Conservation (phyloP, 2,113 vertebrate genomes). For the Cephalophus harveyi region DNA sequence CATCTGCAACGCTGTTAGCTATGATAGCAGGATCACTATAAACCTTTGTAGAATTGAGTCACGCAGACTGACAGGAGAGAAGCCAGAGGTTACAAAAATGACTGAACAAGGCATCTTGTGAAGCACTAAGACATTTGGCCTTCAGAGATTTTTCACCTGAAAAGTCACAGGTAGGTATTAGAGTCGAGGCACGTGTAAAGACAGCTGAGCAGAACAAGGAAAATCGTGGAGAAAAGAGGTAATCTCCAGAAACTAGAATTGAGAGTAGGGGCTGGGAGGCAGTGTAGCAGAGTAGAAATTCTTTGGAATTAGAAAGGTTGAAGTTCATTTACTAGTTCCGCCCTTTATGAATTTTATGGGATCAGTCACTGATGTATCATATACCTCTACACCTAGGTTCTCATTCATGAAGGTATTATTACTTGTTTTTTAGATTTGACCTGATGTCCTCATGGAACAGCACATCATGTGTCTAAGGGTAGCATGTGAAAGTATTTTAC, state of each 20-base stretch:
- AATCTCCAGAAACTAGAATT: background rate
- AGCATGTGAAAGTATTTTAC: no score
- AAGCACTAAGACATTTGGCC: background rate
- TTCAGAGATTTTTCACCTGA: background rate
- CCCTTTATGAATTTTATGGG: background rate
- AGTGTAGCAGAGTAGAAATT: background rate
- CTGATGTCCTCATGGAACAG: background rate
- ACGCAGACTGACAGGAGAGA: background rate
- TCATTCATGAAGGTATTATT: background rate
- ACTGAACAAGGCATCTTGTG: rapidly evolving
- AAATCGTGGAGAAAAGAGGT: background rate
- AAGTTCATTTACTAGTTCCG: background rate
- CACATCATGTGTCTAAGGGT: no score
- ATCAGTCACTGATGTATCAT: no score
- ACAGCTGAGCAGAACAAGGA: background rate
- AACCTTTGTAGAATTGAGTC: rapidly evolving
- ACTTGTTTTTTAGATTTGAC: background rate
- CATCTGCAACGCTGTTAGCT: background rate
- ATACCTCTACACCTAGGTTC: background rate
- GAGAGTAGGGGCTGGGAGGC: background rate
- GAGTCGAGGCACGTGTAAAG: background rate
- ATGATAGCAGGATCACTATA: background rate
- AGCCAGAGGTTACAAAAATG: background rate
- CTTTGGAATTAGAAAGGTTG: background rate
- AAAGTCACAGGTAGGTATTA: background rate